Conservation (phyloP, 2,797 vertebrate genomes). For the Schizopygopsis malacanthus region DNA sequence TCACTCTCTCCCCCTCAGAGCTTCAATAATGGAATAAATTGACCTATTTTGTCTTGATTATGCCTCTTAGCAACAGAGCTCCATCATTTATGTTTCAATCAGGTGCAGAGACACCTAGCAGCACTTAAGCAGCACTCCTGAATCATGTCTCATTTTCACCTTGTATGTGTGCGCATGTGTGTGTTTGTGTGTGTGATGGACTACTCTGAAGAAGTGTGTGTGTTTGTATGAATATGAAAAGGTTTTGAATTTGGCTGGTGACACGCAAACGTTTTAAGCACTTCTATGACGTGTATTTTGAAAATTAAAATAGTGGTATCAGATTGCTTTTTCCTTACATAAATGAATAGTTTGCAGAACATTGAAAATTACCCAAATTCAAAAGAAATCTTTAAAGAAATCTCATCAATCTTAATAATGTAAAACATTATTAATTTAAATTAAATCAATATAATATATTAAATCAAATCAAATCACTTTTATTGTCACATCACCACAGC, state of each 20-base stretch:
- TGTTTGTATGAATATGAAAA: not conserved
- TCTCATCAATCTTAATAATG: not conserved
- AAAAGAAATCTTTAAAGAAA: not conserved
- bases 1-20: not conserved
- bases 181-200: not conserved
- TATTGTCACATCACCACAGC: too few relatives aligned
- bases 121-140: slow-evolving; percentile 4
- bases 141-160: not conserved
- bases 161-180: slow-evolving; percentile 5
- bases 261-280: not conserved
- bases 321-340: not conserved
- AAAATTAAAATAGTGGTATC: not conserved
- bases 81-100: slow-evolving; percentile 38
- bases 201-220: not conserved
- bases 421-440: not conserved
- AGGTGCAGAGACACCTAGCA: slow-evolving; percentile 17
- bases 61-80: slow-evolving; percentile 64
- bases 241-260: not conserved
- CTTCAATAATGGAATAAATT: slow-evolving; percentile 33
- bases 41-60: slow-evolving; percentile 40
- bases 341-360: not conserved
- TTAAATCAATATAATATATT: too few relatives aligned
- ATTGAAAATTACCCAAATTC: not conserved
- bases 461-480: too few relatives aligned
- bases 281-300: not conserved